phyloP scores from a whole-genome alignment of 2,113 vertebrate species.

The Channa maculata region DNA sequence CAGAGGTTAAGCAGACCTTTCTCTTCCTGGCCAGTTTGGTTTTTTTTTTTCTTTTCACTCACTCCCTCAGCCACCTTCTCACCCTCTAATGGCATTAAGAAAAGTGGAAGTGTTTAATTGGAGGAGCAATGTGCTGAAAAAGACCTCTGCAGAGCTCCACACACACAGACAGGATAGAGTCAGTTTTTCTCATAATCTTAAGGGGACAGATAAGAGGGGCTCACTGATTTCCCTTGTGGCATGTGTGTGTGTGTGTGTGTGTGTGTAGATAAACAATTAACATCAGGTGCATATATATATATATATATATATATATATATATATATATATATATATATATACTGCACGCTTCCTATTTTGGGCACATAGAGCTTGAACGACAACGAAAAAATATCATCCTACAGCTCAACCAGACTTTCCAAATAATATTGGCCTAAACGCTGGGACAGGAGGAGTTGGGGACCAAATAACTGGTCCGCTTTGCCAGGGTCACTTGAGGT shows the following conservation, averaged over 20 bases:
- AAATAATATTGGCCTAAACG: no score
- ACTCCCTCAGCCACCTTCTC: slow-evolving; percentile 42
- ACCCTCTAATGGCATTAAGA: slow-evolving; percentile 69
- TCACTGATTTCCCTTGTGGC: slow-evolving; percentile 72
- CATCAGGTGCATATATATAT: background rate
- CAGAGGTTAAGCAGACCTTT: slow-evolving; percentile 72
- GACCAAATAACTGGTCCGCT: no score
- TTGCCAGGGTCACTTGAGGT: no score
- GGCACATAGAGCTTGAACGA: no score
- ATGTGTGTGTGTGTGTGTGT: slow-evolving; percentile 16
- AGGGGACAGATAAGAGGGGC: slow-evolving; percentile 56
- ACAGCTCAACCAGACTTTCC: no score
- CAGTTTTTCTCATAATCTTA: slow-evolving; percentile 67
- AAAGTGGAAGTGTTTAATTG: slow-evolving; percentile 64
- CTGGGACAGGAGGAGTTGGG: no score
- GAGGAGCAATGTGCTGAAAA: slow-evolving; percentile 31
- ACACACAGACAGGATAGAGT: slow-evolving; percentile 56
- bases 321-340: no score
- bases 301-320: no score
- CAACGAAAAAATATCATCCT: no score
- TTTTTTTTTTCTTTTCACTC: slow-evolving; percentile 32
- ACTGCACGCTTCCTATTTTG: no score
- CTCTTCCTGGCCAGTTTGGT: slow-evolving; percentile 6
- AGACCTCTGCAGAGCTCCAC: slow-evolving; percentile 15
- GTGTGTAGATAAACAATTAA: background rate